Evolutionary conservation across 2,113 vertebrate genomes (phyloP).

Genomic region (Podocnemis expansa): DNA sequence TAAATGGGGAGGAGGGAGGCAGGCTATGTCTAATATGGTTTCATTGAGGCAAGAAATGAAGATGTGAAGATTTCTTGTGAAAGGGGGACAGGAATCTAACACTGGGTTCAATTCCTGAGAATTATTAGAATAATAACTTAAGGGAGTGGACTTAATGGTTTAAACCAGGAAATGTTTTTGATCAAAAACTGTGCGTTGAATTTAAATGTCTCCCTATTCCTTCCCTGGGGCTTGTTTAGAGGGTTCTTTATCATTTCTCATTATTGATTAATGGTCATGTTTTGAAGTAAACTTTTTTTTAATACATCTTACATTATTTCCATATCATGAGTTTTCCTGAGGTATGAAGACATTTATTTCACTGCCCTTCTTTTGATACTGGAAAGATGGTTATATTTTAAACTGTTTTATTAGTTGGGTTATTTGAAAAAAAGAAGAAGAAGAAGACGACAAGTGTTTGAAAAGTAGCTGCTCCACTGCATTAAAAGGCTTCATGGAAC

Average conservation of each 20-base stretch:
- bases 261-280: neutral
- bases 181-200: neutral
- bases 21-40: neutral
- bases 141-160: neutral
- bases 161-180: neutral
- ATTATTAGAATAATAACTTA: neutral
- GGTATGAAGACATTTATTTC: neutral
- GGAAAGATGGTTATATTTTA: neutral
- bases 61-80: neutral
- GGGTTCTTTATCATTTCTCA: neutral
- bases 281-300: neutral
- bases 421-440: constrained; percentile 15
- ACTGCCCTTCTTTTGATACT: neutral
- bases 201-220: neutral
- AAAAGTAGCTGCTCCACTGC: neutral
- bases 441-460: no score
- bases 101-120: neutral
- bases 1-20: no score
- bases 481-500: constrained; percentile 14
- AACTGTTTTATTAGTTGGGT: neutral
- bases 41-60: neutral
- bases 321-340: neutral
- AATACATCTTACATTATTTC: neutral
- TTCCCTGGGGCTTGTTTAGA: neutral
- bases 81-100: neutral